Conservation (phyloP, 2,888 invertebrate genomes). For the Hyposoter didymator region DNA sequence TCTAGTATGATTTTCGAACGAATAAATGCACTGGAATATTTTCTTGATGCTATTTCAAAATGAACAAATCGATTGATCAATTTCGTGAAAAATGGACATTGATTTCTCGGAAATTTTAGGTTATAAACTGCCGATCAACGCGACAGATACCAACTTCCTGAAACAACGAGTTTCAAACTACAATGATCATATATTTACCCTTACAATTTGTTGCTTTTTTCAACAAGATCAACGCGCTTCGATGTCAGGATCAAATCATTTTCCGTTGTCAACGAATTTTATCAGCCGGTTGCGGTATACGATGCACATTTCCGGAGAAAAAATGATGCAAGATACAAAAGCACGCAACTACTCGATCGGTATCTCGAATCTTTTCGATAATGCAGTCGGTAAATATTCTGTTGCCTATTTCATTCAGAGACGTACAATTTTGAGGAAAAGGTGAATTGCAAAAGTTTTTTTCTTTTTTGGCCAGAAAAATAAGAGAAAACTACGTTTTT, state of each 20-base stretch:
- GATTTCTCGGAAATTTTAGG: conserved; percentile 9
- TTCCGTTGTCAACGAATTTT: background rate
- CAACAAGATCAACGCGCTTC: background rate
- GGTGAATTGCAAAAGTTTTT: too few species aligned
- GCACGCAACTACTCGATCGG: background rate
- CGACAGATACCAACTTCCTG: background rate
- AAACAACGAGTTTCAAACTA: background rate
- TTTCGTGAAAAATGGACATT: background rate
- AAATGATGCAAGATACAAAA: conserved; percentile 20
- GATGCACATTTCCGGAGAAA: background rate
- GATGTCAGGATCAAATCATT: conserved; percentile 23
- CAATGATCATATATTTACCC: background rate
- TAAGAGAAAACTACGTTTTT: too few species aligned
- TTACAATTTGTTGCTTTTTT: background rate
- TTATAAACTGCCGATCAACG: conserved; percentile 4
- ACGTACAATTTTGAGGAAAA: too few species aligned
- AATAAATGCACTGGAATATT: background rate
- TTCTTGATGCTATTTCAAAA: background rate
- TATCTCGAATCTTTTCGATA: background rate
- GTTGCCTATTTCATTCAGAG: too few species aligned
- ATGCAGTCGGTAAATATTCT: too few species aligned
- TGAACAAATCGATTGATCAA: background rate
- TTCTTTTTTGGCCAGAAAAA: too few species aligned
- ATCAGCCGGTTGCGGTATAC: conserved; percentile 29
- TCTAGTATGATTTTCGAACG: too few species aligned